Conservation (phyloP, 1,140 invertebrate genomes). For the Gonatopus flavifemur region DNA sequence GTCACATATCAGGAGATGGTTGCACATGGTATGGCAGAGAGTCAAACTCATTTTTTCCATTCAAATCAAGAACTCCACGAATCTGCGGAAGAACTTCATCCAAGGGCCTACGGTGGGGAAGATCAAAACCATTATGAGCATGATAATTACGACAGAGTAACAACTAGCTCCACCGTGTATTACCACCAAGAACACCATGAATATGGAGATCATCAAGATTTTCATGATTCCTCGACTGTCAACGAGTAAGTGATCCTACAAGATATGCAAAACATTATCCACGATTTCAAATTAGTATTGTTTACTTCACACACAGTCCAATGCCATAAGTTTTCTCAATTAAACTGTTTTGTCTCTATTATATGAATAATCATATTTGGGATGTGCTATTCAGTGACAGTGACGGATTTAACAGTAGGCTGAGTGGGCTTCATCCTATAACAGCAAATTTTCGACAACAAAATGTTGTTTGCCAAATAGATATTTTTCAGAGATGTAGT, state of each 20-base stretch:
- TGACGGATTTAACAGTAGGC: not conserved
- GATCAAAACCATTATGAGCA: conserved; percentile 30
- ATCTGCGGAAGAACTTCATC: conserved; percentile 46
- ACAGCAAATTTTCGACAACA: too few relatives aligned
- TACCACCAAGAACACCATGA: conserved; percentile 21
- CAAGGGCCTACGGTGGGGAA: conserved; percentile 35
- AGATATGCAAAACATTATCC: too few relatives aligned
- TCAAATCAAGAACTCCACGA: conserved; percentile 45
- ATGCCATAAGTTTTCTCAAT: conserved; percentile 9
- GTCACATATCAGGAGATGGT: conserved; percentile 44
- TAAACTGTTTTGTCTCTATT: not conserved
- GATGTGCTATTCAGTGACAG: not conserved
- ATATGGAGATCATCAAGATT: conserved; percentile 31
- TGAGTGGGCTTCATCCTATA: conserved; percentile 7
- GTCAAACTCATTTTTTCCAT: conserved; percentile 49
- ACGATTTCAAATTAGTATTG: too few relatives aligned
- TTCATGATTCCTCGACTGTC: conserved; percentile 44
- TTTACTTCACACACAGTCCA: conserved; percentile 11
- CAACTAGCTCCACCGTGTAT: conserved; percentile 11
- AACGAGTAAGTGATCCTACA: conserved; percentile 45
- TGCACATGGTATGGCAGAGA: conserved; percentile 49
- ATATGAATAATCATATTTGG: not conserved
- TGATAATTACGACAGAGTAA: conserved; percentile 18
- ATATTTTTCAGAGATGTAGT: too few relatives aligned
- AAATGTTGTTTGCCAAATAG: too few relatives aligned